phyloP scores from a whole-genome alignment of 2,888 invertebrate genomes.

The Tenthredo livida region DNA sequence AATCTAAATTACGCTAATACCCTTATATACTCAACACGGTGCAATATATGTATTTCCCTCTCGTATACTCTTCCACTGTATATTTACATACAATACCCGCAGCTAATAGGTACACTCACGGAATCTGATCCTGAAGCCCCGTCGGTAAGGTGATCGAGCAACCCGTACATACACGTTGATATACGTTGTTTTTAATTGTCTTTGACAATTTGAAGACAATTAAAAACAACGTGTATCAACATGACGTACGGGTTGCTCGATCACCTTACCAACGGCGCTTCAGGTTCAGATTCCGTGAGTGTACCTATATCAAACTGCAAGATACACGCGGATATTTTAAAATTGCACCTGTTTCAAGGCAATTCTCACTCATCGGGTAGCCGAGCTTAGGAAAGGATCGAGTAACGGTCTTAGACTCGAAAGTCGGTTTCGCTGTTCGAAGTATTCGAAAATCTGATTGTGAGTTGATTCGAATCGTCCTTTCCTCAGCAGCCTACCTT shows the following conservation, averaged over 20 bases:
- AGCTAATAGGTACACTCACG: no score
- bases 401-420: not conserved
- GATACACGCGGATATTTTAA: not conserved
- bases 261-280: no score
- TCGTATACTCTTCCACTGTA: constrained; percentile 24
- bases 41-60: constrained; percentile 25
- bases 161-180: no score
- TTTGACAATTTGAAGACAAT: no score
- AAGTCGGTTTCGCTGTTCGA: no score
- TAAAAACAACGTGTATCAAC: no score
- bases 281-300: no score
- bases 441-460: no score
- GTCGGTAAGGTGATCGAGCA: no score
- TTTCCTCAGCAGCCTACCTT: not conserved
- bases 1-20: constrained; percentile 44
- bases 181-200: no score
- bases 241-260: no score
- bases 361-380: constrained; percentile 17
- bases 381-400: not conserved
- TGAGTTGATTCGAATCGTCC: not conserved
- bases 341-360: constrained; percentile 47
- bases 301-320: not conserved
- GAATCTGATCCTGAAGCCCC: no score
- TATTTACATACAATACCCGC: not conserved
- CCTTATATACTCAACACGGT: constrained; percentile 44